A percentile compares a stretch with the other conserved stretches of the same genome.
Conservation (phyloP, 2,888 invertebrate genomes). For the Fabriciana adippe region DNA sequence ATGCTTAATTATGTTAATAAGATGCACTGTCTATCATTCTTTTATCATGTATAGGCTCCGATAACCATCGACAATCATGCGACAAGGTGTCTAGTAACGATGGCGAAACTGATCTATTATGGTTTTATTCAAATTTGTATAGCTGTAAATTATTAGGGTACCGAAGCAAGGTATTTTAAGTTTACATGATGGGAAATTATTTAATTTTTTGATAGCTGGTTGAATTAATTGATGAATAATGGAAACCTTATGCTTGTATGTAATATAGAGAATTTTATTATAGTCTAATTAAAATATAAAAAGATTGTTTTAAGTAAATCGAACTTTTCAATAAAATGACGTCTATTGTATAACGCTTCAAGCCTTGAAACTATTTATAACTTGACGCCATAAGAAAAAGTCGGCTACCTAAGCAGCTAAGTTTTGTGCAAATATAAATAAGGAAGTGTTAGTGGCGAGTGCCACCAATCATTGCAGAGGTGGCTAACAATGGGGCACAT, state of each 20-base stretch:
- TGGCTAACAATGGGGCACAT: constrained; percentile 69
- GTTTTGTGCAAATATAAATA: constrained; percentile 59
- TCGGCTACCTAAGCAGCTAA: constrained; percentile 34
- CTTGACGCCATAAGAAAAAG: constrained; percentile 8
- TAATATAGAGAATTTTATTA: too few species aligned
- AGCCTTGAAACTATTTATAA: neutral
- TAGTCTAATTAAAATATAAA: too few species aligned
- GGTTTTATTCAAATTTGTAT: constrained; percentile 25
- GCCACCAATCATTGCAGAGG: constrained; percentile 64
- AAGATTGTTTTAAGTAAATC: too few species aligned
- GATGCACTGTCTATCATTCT: constrained; percentile 41
- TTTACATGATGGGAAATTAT: neutral
- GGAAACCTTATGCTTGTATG: too few species aligned
- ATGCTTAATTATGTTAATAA: constrained; percentile 42
- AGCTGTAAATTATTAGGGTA: constrained; percentile 22
- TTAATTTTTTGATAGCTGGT: too few species aligned
- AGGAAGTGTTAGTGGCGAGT: constrained; percentile 69
- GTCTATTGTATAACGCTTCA: neutral
- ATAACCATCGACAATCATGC: constrained; percentile 37
- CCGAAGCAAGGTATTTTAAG: constrained; percentile 4
- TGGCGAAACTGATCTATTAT: constrained; percentile 33
- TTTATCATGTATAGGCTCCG: constrained; percentile 43
- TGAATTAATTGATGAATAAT: too few species aligned
- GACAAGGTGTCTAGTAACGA: constrained; percentile 38
- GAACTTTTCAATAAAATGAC: neutral